phyloP scores from a whole-genome alignment of 2,113 vertebrate species.

The Micronycteris hirsuta region DNA sequence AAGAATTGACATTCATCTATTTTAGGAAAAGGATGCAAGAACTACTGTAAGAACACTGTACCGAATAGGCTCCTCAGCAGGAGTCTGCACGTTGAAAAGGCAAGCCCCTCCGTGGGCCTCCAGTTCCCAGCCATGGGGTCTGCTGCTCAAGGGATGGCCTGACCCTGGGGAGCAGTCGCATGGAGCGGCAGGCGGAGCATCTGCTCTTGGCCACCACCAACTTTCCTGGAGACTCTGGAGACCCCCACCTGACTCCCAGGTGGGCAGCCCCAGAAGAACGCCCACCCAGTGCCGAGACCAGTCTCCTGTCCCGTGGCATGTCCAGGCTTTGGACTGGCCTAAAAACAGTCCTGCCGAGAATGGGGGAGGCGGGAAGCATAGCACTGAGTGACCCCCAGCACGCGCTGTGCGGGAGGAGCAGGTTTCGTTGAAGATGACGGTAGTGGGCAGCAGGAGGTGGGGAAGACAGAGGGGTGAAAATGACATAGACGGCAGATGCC shows the following conservation, averaged over 20 bases:
- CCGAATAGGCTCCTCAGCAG: background rate
- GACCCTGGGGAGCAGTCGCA: background rate
- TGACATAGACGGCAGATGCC: background rate
- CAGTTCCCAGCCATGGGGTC: background rate
- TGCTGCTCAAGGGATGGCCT: background rate
- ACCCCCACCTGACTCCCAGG: fast-evolving
- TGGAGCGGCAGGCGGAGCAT: fast-evolving
- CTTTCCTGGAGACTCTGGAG: background rate
- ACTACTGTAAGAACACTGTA: fast-evolving
- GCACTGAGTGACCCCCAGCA: background rate
- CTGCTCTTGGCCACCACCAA: no score
- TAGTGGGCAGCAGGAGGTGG: background rate
- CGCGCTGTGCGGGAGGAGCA: no score
- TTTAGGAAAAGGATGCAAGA: background rate
- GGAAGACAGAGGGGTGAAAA: background rate
- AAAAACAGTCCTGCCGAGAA: background rate
- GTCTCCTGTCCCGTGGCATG: background rate
- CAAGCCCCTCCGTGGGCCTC: background rate
- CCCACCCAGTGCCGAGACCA: fast-evolving
- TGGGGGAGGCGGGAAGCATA: background rate
- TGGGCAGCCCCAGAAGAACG: background rate
- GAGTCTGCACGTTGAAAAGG: background rate
- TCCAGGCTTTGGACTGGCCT: background rate
- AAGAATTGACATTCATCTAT: no score
- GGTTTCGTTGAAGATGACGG: background rate